Evolutionary conservation across 2,888 invertebrate species (phyloP).

Genomic region (Micoletzkya japonica): DNA sequence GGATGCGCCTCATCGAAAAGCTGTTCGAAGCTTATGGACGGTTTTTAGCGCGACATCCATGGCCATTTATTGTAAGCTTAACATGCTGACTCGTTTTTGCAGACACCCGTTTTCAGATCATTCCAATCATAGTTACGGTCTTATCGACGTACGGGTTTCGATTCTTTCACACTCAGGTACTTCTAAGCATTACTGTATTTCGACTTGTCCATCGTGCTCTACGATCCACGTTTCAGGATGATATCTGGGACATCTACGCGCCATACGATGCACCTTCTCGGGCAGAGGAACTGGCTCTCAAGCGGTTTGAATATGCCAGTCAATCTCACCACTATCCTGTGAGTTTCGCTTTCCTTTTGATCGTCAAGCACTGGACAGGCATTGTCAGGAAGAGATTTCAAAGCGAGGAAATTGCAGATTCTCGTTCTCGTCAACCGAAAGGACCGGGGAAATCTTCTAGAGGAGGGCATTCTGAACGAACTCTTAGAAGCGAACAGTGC

Average conservation of each 20-base stretch:
- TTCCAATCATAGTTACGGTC: slow-evolving; percentile 51
- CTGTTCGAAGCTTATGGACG: slow-evolving; percentile 54
- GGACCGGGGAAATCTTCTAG: slow-evolving; percentile 50
- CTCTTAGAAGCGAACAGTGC: slow-evolving; percentile 42
- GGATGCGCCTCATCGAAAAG: slow-evolving; percentile 53
- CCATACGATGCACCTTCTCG: slow-evolving; percentile 54
- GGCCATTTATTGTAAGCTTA: slow-evolving; percentile 50
- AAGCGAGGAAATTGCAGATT: too few relatives aligned
- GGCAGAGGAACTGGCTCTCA: slow-evolving; percentile 50
- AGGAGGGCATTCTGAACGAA: slow-evolving; percentile 42
- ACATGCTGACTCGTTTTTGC: too few relatives aligned
- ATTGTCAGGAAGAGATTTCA: too few relatives aligned
- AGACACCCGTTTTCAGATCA: slow-evolving; percentile 52
- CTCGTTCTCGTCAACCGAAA: slow-evolving; percentile 58
- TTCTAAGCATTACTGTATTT: not conserved
- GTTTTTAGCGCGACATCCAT: slow-evolving; percentile 51
- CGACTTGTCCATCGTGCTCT: too few relatives aligned
- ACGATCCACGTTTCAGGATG: slow-evolving; percentile 41
- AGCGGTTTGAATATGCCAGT: slow-evolving; percentile 54
- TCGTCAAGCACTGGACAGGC: too few relatives aligned
- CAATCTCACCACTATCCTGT: slow-evolving; percentile 56
- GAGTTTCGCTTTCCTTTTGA: too few relatives aligned
- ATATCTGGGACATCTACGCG: slow-evolving; percentile 62
- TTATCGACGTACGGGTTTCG: slow-evolving; percentile 52
- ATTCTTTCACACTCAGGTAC: slow-evolving; percentile 50